phyloP scores from a whole-genome alignment of 2,888 invertebrate species.

The Ochropacha duplaris region DNA sequence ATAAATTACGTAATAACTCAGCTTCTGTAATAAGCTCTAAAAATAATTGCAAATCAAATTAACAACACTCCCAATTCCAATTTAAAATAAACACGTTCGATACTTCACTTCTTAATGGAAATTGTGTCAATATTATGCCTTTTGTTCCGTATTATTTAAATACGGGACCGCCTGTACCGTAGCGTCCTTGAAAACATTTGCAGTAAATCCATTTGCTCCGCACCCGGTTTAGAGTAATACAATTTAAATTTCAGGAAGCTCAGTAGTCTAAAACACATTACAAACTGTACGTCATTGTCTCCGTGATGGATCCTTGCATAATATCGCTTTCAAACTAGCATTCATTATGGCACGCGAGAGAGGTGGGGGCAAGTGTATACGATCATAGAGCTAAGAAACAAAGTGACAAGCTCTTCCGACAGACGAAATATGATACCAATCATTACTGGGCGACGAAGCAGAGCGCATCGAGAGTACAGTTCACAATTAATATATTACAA shows the following conservation, averaged over 20 bases:
- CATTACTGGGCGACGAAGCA: background rate
- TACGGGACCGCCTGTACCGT: background rate
- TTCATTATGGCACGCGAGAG: conserved; percentile 42
- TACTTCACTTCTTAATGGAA: background rate
- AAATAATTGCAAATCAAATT: too few species aligned
- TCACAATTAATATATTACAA: too few species aligned
- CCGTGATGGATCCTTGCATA: conserved; percentile 44
- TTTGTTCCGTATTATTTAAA: background rate
- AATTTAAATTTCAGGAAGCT: conserved; percentile 20
- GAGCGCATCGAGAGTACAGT: background rate
- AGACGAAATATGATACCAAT: background rate
- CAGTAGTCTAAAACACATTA: conserved; percentile 41
- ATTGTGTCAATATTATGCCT: background rate
- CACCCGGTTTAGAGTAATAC: conserved; percentile 8
- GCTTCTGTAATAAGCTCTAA: too few species aligned
- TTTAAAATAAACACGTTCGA: background rate
- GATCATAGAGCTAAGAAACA: conserved; percentile 23
- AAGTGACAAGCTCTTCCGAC: background rate
- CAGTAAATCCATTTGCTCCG: conserved; percentile 23
- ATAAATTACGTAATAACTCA: too few species aligned
- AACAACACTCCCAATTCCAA: too few species aligned
- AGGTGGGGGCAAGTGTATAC: conserved; percentile 37
- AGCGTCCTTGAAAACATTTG: conserved; percentile 9
- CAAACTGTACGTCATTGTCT: conserved; percentile 43
- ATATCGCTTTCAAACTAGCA: conserved; percentile 55